phyloP scores from a whole-genome alignment of 2,888 invertebrate species.

The Eugnorisma glareosa region DNA sequence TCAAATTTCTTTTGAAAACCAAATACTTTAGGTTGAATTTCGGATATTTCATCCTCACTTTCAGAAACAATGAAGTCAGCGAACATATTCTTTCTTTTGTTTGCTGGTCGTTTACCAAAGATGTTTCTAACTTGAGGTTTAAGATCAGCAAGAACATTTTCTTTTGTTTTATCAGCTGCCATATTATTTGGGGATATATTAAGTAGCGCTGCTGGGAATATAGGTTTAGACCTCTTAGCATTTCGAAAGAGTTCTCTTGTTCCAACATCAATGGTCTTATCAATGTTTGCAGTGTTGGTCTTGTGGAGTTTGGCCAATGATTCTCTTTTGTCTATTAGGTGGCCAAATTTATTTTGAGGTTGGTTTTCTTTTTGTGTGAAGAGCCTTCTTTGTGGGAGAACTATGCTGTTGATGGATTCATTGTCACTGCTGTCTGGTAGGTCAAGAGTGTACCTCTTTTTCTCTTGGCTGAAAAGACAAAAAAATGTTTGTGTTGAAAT shows the following conservation, averaged over 20 bases:
- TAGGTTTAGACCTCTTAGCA: slow-evolving; percentile 73
- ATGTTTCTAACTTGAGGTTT: slow-evolving; percentile 76
- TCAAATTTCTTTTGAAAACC: slow-evolving; percentile 74
- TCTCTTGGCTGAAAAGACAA: slow-evolving; percentile 79
- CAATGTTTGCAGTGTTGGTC: slow-evolving; percentile 68
- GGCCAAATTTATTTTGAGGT: slow-evolving; percentile 74
- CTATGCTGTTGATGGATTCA: slow-evolving; percentile 85
- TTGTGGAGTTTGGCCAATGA: slow-evolving; percentile 75
- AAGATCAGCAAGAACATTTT: slow-evolving; percentile 67
- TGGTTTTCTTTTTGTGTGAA: slow-evolving; percentile 81
- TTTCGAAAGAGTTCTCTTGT: slow-evolving; percentile 79
- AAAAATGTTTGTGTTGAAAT: slow-evolving; percentile 1
- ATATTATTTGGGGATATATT: slow-evolving; percentile 80
- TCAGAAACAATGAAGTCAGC: slow-evolving; percentile 83
- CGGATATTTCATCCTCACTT: slow-evolving; percentile 84
- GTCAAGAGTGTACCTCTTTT: slow-evolving; percentile 77
- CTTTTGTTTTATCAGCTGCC: slow-evolving; percentile 76
- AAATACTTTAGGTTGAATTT: slow-evolving; percentile 81
- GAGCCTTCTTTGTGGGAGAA: slow-evolving; percentile 82
- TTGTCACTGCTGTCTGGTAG: slow-evolving; percentile 84
- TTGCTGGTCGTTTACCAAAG: slow-evolving; percentile 76
- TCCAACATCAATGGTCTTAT: slow-evolving; percentile 74
- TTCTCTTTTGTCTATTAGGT: slow-evolving; percentile 76
- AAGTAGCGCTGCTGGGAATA: slow-evolving; percentile 80
- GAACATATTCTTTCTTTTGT: slow-evolving; percentile 84